Evolutionary conservation across 2,888 invertebrate genomes (phyloP).

Genomic region (Pemphredon lugubris): DNA sequence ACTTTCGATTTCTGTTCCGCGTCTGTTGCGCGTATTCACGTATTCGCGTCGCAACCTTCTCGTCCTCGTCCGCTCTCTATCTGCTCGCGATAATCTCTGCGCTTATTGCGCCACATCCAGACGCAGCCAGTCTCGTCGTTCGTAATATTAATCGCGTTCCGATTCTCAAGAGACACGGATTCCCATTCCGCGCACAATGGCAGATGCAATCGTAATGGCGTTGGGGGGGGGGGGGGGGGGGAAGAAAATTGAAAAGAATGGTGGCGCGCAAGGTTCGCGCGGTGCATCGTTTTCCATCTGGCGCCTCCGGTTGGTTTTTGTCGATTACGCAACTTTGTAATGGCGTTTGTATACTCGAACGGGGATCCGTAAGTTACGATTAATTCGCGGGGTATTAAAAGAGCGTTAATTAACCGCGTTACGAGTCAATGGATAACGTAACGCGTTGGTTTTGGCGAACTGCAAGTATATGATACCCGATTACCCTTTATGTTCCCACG

Average conservation of each 20-base stretch:
- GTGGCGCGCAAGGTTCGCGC: slow-evolving; percentile 40
- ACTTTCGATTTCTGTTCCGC: slow-evolving; percentile 1
- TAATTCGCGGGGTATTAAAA: no score
- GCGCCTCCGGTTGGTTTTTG: slow-evolving; percentile 31
- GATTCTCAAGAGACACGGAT: slow-evolving; percentile 73
- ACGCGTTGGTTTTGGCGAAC: no score
- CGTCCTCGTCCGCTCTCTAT: not conserved
- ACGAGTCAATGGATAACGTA: no score
- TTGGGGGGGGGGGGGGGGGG: no score
- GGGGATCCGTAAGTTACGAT: no score
- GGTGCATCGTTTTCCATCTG: slow-evolving; percentile 42
- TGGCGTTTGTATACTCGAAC: no score
- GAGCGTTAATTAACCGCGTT: no score
- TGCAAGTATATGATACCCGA: no score
- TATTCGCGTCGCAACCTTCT: not conserved
- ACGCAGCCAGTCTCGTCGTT: slow-evolving; percentile 22
- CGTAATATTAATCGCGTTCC: slow-evolving; percentile 69
- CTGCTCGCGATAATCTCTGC: not conserved
- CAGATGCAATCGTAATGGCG: slow-evolving; percentile 66
- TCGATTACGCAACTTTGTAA: slow-evolving; percentile 33
- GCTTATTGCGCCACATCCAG: not conserved
- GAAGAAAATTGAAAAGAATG: slow-evolving; percentile 15
- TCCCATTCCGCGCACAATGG: slow-evolving; percentile 60
- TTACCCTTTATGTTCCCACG: no score
- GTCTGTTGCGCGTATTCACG: not conserved